Evolutionary conservation across 92 coral and sea anemone genomes (phyloP), one percentile per base, ranked within the genome.

Genomic region (Siderastrea siderea): DNA sequence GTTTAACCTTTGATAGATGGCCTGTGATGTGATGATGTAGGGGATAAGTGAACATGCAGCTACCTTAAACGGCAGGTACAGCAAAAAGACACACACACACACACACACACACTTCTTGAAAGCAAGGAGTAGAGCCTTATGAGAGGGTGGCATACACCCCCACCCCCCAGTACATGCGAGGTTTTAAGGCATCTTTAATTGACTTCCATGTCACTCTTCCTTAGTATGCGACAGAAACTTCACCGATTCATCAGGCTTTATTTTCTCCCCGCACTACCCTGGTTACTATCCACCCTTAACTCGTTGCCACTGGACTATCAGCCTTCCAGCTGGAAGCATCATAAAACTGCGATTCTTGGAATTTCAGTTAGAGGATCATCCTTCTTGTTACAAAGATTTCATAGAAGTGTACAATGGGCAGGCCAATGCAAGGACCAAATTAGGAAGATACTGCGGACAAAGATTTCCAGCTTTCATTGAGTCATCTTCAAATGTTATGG

Each of bases 361-460:
- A 10, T 95, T 95, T 68, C 91, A 93, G 15, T 83, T 95, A 16
- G 94, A 95, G 68, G 95, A 95, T 12, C 91, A 91, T 47, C 92
- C 93, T 3, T 59, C 77, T 14, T 95, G 98, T 19, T 65, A 43
- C 1, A 93, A 82, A 6, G 98, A 95, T 55, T 90, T 74, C 77
- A 88, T 95, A 38, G 68, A 81, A 14, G 83, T 93, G 1, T 93
- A 81, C 10, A 89, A n/a, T n/a, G 85, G 88, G 82, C 52, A 52
- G 3, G 68, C 7, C 46, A 82, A 48, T 5, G 47, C 79, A 58
- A 80, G 14, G 82, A 74, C 43, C n/a, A 4, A 50, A 9, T 47
- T 84, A 45, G 98, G 98, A 3, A 88, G 86, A 86, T 95, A 90
- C 46, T 95, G 98, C 67, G 98, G 98, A 11, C 81, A 79, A n/a